A percentile compares a stretch with the other conserved stretches of the same genome.
These are phyloP conservation scores for Platichthys flesus DNA, from an alignment of 2,113 vertebrate genomes.

Conservation along the genomic window DNA sequence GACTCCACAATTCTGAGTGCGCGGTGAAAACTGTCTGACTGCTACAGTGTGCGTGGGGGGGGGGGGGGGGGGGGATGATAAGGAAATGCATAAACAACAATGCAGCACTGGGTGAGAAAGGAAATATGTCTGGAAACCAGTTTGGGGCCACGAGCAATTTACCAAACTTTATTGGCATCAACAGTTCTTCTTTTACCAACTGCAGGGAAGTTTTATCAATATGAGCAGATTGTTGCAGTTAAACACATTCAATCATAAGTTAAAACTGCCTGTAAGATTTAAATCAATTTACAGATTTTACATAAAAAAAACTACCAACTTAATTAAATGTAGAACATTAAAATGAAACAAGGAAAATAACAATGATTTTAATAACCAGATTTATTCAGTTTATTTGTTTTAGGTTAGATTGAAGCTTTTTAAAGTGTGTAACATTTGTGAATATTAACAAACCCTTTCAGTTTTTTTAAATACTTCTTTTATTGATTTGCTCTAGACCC, in stretches of 20 bases:
- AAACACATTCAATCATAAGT: no score
- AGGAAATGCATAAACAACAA: background rate
- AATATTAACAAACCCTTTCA: no score
- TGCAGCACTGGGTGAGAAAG: background rate
- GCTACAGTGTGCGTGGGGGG: background rate
- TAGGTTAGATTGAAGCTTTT: no score
- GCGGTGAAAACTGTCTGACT: background rate
- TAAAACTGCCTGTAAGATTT: no score
- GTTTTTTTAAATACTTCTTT: no score
- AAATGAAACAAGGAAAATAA: background rate
- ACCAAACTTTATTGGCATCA: conserved; percentile 44
- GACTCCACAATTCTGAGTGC: background rate
- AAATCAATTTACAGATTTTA: no score
- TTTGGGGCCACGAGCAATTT: conserved; percentile 38
- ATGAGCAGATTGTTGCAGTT: no score
- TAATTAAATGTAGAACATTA: background rate
- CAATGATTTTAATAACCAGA: background rate
- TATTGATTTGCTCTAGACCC: no score
- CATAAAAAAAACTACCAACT: background rate
- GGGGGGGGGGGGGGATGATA: background rate
- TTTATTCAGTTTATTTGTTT: no score
- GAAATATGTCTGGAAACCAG: background rate
- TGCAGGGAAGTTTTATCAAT: no score
- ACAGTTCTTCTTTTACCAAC: conserved; percentile 6
- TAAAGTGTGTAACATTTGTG: no score